Percentiles rank a stretch among this genome's conserved stretches.
phyloP scores from a whole-genome alignment of 2,888 invertebrate genomes.

The Noctua comes region DNA sequence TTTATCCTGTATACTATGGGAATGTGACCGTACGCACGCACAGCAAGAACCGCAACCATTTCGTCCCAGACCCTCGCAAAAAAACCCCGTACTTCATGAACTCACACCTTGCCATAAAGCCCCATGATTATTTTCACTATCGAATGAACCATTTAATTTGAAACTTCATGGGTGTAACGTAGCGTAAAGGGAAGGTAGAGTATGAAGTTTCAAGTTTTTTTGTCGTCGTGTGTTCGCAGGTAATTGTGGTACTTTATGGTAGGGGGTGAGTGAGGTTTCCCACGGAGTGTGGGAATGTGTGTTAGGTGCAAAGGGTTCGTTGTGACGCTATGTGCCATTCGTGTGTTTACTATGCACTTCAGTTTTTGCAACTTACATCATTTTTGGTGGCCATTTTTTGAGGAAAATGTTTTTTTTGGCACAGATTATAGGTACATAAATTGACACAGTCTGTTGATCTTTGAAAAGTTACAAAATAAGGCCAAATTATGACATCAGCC shows the following conservation, averaged over 20 bases:
- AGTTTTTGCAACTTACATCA: conserved; percentile 46
- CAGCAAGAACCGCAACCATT: conserved; percentile 76
- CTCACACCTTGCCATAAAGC: conserved; percentile 78
- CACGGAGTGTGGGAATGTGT: conserved; percentile 89
- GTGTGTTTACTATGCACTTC: conserved; percentile 69
- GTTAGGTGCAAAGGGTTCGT: conserved; percentile 84
- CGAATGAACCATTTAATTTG: conserved; percentile 67
- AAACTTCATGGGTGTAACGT: conserved; percentile 74
- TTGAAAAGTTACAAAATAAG: not conserved
- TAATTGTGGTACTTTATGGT: conserved; percentile 81
- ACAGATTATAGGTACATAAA: not conserved
- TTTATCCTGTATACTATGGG: conserved; percentile 86
- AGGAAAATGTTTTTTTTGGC: not conserved
- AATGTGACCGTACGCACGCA: conserved; percentile 81
- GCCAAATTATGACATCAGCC: conserved; percentile 1
- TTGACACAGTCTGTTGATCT: not conserved
- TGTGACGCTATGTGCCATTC: conserved; percentile 63
- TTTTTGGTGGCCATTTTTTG: conserved; percentile 20
- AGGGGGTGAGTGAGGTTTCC: conserved; percentile 81
- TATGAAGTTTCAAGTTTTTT: conserved; percentile 79
- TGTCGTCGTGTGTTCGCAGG: conserved; percentile 65
- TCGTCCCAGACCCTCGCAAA: conserved; percentile 55
- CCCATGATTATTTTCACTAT: conserved; percentile 67
- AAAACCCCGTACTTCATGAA: conserved; percentile 77
- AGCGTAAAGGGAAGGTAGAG: conserved; percentile 76